Evolutionary conservation across 2,113 vertebrate genomes (phyloP), one percentile per base, ranked within the genome.

Genomic region (Microcebus jonahi): DNA sequence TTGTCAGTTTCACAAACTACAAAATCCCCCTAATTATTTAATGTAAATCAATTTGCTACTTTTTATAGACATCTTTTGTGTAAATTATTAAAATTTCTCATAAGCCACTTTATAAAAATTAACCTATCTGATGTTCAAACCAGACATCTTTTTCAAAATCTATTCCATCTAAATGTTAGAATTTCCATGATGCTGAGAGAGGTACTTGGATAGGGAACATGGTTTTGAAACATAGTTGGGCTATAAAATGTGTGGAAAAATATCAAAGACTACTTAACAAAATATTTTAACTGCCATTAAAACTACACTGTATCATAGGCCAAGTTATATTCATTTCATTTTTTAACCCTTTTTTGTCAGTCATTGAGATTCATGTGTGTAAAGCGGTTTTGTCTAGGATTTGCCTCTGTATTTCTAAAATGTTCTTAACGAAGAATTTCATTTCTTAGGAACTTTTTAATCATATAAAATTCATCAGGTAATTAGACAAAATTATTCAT

Each of bases 251-350:
- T 84, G 84, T 85, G 59, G 71, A 34, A 81, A 97, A 95, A 90
- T 76, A 92, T 57, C 67, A 57, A 31, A 88, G 39, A 79, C 27
- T 68, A 93, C 68, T 94, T 91, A 94, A 75, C 48, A 94, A 94
- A 91, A 88, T 88, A 94, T 82, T 96, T 85, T 90, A 92, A 93
- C 27, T 36, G 57, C n/a, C 65, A 93, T 84, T 90, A 92, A 91
- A 96, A 88, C 36, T 70, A 88, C 27, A 83, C 20, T 63, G 25
- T 70, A 63, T 34, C 53, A 55, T 2, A 92, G 31, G 23, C 21
- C 13, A 57, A 34, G 59, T 48, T 45, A 73, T 14, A 53, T 23
- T 91, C 6, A 3, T 45, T 83, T 93, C 31, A 65, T 77, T 81
- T 55, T 29, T 67, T n/a, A 96, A 94, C 75, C 20, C 36, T 70